phyloP scores from a whole-genome alignment of 1,140 invertebrate genomes.

The Bombus haemorrhoidalis region DNA sequence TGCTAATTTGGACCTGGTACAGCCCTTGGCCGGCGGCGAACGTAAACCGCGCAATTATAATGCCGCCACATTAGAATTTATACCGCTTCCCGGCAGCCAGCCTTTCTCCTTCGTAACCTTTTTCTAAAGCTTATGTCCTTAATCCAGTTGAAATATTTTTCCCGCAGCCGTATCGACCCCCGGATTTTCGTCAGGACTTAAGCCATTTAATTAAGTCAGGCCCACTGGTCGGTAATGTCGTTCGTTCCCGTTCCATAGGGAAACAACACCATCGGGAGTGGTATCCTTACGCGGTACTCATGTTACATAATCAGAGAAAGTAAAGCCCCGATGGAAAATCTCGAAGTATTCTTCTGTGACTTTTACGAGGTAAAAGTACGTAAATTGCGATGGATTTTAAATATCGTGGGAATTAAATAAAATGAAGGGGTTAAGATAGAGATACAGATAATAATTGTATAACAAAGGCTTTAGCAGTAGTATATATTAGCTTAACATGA shows the following conservation, averaged over 20 bases:
- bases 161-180: slow-evolving; percentile 69
- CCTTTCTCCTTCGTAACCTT: slow-evolving; percentile 71
- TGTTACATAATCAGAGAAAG: background rate
- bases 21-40: slow-evolving; percentile 74
- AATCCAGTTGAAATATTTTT: slow-evolving; percentile 81
- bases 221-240: slow-evolving; percentile 35
- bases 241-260: background rate
- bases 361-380: accelerated
- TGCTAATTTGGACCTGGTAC: slow-evolving; percentile 80
- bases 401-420: background rate
- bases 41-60: slow-evolving; percentile 82
- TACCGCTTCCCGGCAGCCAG: slow-evolving; percentile 65
- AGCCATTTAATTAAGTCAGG: slow-evolving; percentile 73
- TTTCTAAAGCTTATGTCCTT: slow-evolving; percentile 81
- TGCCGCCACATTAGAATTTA: slow-evolving; percentile 83
- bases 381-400: background rate
- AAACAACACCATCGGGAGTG: background rate
- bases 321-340: background rate
- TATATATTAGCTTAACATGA: background rate
- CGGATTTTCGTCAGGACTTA: slow-evolving; percentile 71
- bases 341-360: background rate
- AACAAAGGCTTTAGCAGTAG: too few species aligned
- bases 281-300: background rate
- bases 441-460: background rate
- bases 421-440: background rate